Evolutionary conservation across 2,113 vertebrate species (phyloP).

Genomic region (Eubucco bourcierii): DNA sequence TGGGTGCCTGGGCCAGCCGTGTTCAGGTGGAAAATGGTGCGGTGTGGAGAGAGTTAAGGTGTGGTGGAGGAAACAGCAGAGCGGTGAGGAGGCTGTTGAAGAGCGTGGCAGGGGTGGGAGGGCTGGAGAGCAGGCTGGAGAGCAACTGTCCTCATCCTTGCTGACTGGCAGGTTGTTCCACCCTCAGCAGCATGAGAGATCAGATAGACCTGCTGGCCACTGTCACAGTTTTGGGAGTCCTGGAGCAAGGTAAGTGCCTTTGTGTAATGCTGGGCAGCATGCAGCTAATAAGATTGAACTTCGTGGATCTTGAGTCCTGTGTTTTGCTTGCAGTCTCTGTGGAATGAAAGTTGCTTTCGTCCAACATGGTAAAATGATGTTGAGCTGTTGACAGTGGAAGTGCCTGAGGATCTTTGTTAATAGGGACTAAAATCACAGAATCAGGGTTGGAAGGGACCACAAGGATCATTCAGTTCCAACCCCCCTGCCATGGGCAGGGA

Average conservation of each 20-base stretch:
- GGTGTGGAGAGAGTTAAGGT: background rate
- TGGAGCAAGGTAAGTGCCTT: slow-evolving; percentile 86
- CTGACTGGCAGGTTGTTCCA: background rate
- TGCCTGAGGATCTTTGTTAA: background rate
- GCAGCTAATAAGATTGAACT: background rate
- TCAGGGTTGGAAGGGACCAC: too few species aligned
- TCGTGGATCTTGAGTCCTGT: background rate
- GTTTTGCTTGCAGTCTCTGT: background rate
- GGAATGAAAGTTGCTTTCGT: background rate
- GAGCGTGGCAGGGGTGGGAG: background rate
- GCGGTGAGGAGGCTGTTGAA: background rate
- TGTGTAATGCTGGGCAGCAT: too few species aligned
- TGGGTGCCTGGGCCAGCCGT: fast-evolving
- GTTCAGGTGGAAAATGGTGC: background rate
- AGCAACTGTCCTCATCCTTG: background rate
- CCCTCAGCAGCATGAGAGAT: slow-evolving; percentile 68
- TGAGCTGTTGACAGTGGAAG: fast-evolving
- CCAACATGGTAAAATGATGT: background rate
- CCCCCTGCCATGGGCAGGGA: too few species aligned
- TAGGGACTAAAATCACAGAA: background rate
- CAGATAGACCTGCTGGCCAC: slow-evolving; percentile 78
- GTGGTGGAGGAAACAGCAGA: slow-evolving; percentile 19
- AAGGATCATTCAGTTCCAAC: too few species aligned
- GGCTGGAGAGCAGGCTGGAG: background rate
- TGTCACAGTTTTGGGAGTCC: slow-evolving; percentile 81